Conservation (phyloP, 1,140 invertebrate genomes). For the Rhopalosiphum padi region DNA sequence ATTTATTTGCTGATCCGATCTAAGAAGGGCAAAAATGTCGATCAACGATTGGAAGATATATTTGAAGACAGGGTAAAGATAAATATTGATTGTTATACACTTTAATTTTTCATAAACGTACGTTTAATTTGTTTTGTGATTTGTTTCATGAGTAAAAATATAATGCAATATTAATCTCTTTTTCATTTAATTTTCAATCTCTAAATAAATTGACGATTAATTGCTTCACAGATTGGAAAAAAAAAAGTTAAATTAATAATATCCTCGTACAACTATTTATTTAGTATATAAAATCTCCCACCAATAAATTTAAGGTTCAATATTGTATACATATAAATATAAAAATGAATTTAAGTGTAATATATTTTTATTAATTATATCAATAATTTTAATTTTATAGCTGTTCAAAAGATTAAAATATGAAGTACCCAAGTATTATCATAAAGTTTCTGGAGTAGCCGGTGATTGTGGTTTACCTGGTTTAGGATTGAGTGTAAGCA, state of each 20-base stretch:
- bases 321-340: neutral
- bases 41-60: slow-evolving; percentile 70
- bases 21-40: slow-evolving; percentile 73
- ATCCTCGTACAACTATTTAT: neutral
- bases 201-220: neutral
- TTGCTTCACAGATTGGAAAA: neutral
- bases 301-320: neutral
- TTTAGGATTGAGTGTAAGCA: slow-evolving; percentile 70
- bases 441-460: slow-evolving; percentile 71
- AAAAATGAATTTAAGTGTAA: neutral
- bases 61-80: slow-evolving; percentile 73
- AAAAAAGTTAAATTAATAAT: neutral
- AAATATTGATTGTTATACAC: neutral
- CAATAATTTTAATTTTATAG: slow-evolving; percentile 49
- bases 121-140: neutral
- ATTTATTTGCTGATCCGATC: slow-evolving; percentile 78
- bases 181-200: neutral
- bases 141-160: neutral
- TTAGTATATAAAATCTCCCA: neutral
- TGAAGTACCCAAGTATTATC: slow-evolving; percentile 67
- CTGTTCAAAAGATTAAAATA: slow-evolving; percentile 60
- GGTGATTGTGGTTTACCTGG: slow-evolving; percentile 72
- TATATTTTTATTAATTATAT: neutral
- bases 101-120: neutral
- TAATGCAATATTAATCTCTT: neutral